Base-by-base conservation (phyloP, 2,113 vertebrate genomes). In the Arvicanthis niloticus region DNA sequence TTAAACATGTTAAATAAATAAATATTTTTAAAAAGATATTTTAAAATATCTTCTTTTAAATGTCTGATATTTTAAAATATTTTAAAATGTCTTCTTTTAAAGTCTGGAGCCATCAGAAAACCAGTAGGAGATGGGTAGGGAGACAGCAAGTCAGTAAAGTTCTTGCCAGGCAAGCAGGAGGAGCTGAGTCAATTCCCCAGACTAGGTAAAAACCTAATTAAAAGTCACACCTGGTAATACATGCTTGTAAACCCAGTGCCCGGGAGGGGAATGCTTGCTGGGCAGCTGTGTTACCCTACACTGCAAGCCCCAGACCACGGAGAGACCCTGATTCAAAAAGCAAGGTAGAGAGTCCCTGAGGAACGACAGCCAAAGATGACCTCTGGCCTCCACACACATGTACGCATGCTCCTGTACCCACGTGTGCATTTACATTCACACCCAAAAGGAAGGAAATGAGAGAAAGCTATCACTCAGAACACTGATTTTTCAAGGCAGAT, bases 101-200 rank as follows among this genome's bases (percentile, higher is more conserved):
- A 65, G 24, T 86, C 65, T 89, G 78, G 56, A 62, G 13, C 56
- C 90, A 78, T 68, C 76, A 88, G 51, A 76, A 95, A 86, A 88
- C 37, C 40, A 65, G 37, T 19, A 62, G 58, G 42, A 68, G 40
- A 92, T 58, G 40, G 42, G 31, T 34, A 22, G 42, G 29, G 62
- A 86, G 62, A 68, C 16, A 58, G 62, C 17, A 12, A 67, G 31
- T 65, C 81, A 37, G 29, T 68, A 29, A 34, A 22, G 13, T 4
- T 22, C 42, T 48, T 86, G 84, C 62, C 17, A 6, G 16, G 31
- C 40, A 67, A 68, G 10, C 84, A 48, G 31, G 62, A 48, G 16
- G 58, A 56, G 2, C 77, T 56, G n/a, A 85, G 24, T 85, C 81
- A 62, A 7, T 31, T 31, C 65, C 60, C 31, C 45, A n/a, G 31